Evolutionary conservation across 2,113 vertebrate species (phyloP), one percentile per base, ranked within the genome.

Genomic region (Ceuthmochares aereus): DNA sequence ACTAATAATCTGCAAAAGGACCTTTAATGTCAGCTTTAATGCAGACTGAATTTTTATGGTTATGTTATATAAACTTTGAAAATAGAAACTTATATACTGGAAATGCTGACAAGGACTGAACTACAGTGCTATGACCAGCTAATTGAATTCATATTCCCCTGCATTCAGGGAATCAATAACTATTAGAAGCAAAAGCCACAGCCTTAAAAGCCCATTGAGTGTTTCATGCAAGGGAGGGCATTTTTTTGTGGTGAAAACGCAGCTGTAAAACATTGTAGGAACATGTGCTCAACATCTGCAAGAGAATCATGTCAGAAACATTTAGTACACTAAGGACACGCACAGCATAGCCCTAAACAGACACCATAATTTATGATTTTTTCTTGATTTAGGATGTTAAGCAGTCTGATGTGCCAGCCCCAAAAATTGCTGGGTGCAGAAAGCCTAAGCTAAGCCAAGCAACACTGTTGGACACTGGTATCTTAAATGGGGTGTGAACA

Each of bases 141-240:
- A 94, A 97, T 94, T 96, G 91, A 96, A 96, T 92, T 67, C 43
- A 69, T 83, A 89, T 93, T 93, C 74, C 63, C 27, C 55, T 45
- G 54, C 72, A 86, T 95, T 93, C 73, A 90, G 60, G 26, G 54
- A 92, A 95, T 96, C 96, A 94, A 93, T 96, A 96, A 84, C 79
- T 90, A 40, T 90, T 77, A 92, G 87, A 93, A 87, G 49, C 30
- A 90, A 95, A 95, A 73, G 81, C 54, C 64, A 70, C 34, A 88
- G 42, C 47, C 77, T 95, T 93, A 84, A 87, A 93, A 95, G 79
- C 62, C 49, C 75, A 29, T 21, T 32, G 67, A 67, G 27, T 4
- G 14, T 22, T 86, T 91, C 60, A 19, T 68, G 59, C 22, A 37
- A 89, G 32, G 37, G 43, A 16, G 45, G 21, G 37, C 14, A 15